Base-by-base conservation (phyloP, 2,888 invertebrate genomes). In the Neoascia interrupta region DNA sequence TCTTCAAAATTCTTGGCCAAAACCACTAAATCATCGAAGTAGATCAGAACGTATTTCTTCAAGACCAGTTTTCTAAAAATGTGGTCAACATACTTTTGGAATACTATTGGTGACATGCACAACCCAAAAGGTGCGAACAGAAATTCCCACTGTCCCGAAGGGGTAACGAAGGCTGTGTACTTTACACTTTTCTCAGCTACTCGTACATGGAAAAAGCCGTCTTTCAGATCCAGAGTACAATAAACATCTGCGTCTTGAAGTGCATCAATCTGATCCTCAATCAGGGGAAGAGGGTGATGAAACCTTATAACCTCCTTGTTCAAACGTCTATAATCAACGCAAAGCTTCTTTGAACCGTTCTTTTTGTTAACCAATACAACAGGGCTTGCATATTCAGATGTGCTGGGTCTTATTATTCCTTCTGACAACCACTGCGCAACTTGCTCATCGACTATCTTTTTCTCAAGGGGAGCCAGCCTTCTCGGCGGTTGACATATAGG, bases 141-240 rank as follows among this genome's bases (percentile, higher is more conserved):
- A 16, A 28, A 47, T 16, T 47, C 47, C 47, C 28, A 47, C 6
- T 47, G 47, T n/a, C n/a, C n/a, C n/a, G n/a, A n/a, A 15, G 28
- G 47, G 10, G 26, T 15, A 11, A 47, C 26, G 6, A 47, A 47
- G 16, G 47, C 47, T 5, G 47, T 39, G 16, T 39, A 39, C 10
- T 39, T 39, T 6, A 39, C 10, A n/a, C 18, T 39, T 3, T 18
- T 18, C 18, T 82, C 39, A 5, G 83, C 60, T 39, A 86, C 60
- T 2, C 81, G 82, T 0, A 86, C 82, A 47, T 87, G 86, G 28
- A 85, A 85, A 86, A 1, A n/a, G n/a, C 85, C 85, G n/a, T 84
- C 84, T 1, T 83, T 80, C 1, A 86, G 56, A 54, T 84, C 84
- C 6, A 85, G 43, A 11, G 83, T 81, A 4, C 72, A 83, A 31